These are phyloP conservation scores for Myotis planiceps DNA, from an alignment of 2,797 vertebrate genomes.

Conservation along the genomic window DNA sequence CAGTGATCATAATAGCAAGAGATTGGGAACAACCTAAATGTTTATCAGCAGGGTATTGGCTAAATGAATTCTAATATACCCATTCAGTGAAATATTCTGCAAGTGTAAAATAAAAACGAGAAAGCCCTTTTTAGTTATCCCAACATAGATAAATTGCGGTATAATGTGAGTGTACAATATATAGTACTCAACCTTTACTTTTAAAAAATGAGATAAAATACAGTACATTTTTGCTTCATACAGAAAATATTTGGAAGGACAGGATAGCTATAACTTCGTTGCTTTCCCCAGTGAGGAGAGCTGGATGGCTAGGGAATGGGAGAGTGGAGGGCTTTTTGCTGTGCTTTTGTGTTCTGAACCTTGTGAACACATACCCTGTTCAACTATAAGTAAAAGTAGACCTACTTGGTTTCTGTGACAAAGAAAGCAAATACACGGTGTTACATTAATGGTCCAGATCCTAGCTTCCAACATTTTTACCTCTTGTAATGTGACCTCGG, in stretches of 20 bases:
- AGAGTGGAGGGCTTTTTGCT: background rate
- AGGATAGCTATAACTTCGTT: background rate
- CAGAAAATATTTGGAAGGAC: background rate
- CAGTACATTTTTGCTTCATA: background rate
- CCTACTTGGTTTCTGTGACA: background rate
- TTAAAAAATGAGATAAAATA: background rate
- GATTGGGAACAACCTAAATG: background rate
- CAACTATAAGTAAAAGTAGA: background rate
- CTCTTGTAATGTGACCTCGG: background rate
- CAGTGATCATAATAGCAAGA: background rate
- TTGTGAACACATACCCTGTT: background rate
- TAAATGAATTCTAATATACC: background rate
- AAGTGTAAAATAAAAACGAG: background rate
- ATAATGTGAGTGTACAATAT: background rate
- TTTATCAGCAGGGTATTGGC: background rate
- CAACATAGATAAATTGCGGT: background rate
- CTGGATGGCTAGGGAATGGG: background rate
- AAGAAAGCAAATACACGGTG: background rate
- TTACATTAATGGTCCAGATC: background rate
- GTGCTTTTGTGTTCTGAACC: background rate
- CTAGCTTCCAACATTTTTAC: background rate
- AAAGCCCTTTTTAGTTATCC: background rate
- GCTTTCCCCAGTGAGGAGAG: background rate
- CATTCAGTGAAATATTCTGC: background rate
- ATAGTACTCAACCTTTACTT: background rate